Conservation (phyloP, 2,888 invertebrate genomes). For the Molorchus minor region DNA sequence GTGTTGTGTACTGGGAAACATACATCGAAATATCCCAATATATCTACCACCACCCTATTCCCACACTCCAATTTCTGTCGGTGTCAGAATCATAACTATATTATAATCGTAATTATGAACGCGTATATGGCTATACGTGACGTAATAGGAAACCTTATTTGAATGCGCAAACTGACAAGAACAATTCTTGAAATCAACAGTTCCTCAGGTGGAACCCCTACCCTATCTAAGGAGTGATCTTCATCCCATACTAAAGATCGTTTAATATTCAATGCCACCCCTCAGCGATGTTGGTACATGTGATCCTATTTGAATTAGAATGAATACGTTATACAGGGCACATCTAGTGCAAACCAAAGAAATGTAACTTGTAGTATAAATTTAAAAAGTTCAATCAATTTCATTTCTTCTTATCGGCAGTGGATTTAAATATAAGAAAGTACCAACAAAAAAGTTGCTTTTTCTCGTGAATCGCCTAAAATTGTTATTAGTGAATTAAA, state of each 20-base stretch:
- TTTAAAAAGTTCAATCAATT: too few species aligned
- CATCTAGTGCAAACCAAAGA: too few species aligned
- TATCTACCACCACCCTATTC: not conserved
- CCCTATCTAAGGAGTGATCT: slow-evolving; percentile 10
- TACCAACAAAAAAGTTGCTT: too few species aligned
- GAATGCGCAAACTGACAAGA: slow-evolving; percentile 36
- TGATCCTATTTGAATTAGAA: slow-evolving; percentile 22
- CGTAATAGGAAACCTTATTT: slow-evolving; percentile 40
- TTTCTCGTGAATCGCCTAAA: too few species aligned
- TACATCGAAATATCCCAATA: not conserved
- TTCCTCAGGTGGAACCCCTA: slow-evolving; percentile 21
- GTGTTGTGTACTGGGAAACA: too few species aligned
- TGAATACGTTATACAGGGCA: not conserved
- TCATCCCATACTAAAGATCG: slow-evolving; percentile 14
- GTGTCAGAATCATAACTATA: slow-evolving; percentile 44
- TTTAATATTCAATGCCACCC: slow-evolving; percentile 22
- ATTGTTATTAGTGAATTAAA: too few species aligned
- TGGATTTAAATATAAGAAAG: too few species aligned
- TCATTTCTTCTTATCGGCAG: too few species aligned
- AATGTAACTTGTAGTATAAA: too few species aligned
- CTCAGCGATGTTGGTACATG: slow-evolving; percentile 1
- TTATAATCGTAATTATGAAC: slow-evolving; percentile 48
- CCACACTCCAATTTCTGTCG: slow-evolving; percentile 32
- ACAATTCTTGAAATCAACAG: slow-evolving; percentile 47
- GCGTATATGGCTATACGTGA: slow-evolving; percentile 42